Conservation (phyloP, 1,140 invertebrate species). For the Caenorhabditis remanei region DNA sequence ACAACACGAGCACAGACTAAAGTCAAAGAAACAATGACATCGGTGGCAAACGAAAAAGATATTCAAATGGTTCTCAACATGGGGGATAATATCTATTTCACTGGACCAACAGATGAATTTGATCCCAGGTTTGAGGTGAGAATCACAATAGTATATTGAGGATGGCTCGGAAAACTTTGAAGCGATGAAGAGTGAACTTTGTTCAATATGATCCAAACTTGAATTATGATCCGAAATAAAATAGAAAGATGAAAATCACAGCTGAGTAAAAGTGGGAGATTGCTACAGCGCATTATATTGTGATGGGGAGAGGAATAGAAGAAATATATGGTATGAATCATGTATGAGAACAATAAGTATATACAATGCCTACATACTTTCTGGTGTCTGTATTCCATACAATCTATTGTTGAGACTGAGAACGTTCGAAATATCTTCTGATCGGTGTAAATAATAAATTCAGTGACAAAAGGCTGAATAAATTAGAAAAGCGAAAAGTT, state of each 20-base stretch:
- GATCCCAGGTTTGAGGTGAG: constrained; percentile 69
- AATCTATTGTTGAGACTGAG: no score
- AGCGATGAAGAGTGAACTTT: no score
- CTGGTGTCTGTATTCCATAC: neutral
- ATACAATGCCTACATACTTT: neutral
- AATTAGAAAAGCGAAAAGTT: neutral
- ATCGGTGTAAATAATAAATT: no score
- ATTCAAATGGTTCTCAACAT: constrained; percentile 66
- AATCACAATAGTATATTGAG: no score
- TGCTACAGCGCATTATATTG: neutral
- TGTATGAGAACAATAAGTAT: neutral
- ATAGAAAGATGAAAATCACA: neutral
- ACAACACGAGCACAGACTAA: constrained; percentile 66
- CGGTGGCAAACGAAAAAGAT: constrained; percentile 54
- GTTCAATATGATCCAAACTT: no score
- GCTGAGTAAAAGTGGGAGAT: neutral
- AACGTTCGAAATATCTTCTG: no score
- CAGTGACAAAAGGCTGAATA: no score
- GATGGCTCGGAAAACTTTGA: no score
- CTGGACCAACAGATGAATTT: constrained; percentile 68
- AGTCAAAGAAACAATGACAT: constrained; percentile 65
- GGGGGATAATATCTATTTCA: constrained; percentile 72
- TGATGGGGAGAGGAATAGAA: neutral
- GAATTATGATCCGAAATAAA: neutral
- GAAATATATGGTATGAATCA: neutral